phyloP scores from a whole-genome alignment of 2,797 vertebrate genomes.

The Menidia menidia region DNA sequence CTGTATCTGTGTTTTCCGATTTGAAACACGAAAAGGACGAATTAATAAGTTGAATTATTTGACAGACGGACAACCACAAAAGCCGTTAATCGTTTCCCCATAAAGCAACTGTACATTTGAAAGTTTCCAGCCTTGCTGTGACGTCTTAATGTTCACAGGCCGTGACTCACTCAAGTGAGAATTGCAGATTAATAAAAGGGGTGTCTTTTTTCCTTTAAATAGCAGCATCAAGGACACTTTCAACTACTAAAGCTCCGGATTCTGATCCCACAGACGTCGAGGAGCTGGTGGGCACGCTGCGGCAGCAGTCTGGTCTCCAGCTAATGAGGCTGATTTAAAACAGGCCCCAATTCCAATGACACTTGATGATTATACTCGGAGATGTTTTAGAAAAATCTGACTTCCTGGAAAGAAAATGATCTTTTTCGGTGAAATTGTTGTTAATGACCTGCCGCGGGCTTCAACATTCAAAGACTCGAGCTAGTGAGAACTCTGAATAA shows the following conservation, averaged over 20 bases:
- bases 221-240: slow-evolving; percentile 38
- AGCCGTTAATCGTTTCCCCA: too few relatives aligned
- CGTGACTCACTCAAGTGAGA: slow-evolving; percentile 13
- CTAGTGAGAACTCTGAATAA: slow-evolving; percentile 33
- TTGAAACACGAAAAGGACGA: background rate
- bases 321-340: slow-evolving; percentile 45
- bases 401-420: slow-evolving; percentile 56
- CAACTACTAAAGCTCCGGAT: slow-evolving; percentile 7
- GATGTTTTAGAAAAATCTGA: slow-evolving; percentile 54
- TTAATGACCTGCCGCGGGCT: slow-evolving; percentile 59
- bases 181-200: slow-evolving; percentile 22
- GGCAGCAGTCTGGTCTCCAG: slow-evolving; percentile 30
- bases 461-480: slow-evolving; percentile 36
- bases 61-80: background rate
- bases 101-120: background rate
- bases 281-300: slow-evolving; percentile 46
- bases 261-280: slow-evolving; percentile 26
- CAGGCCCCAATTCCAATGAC: slow-evolving; percentile 37
- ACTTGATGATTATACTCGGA: slow-evolving; percentile 43
- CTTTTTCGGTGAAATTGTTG: slow-evolving; percentile 47
- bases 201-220: slow-evolving; percentile 39
- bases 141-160: slow-evolving; percentile 9
- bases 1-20: background rate
- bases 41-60: background rate
- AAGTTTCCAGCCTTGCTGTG: background rate